phyloP scores from a whole-genome alignment of 2,113 vertebrate species.

The Solea senegalensis region DNA sequence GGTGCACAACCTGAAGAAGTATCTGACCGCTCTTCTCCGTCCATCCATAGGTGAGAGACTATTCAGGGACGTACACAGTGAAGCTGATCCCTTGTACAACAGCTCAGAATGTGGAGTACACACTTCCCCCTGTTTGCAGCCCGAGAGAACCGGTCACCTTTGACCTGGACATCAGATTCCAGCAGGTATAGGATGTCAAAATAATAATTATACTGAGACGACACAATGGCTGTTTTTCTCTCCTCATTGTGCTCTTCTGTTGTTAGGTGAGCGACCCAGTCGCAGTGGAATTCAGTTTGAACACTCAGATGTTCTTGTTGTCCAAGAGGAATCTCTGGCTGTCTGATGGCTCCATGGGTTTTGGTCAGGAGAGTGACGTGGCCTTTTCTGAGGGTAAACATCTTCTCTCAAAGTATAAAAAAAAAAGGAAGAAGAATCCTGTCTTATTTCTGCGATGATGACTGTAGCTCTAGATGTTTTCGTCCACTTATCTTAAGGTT shows the following conservation, averaged over 20 bases:
- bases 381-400: conserved; percentile 90
- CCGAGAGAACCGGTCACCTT: conserved; percentile 89
- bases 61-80: conserved; percentile 90
- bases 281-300: conserved; percentile 93
- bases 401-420: background rate
- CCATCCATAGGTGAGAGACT: conserved; percentile 94
- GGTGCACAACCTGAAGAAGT: background rate
- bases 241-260: background rate
- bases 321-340: conserved; percentile 92
- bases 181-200: conserved; percentile 83
- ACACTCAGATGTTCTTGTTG: conserved; percentile 93
- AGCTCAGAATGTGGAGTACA: conserved; percentile 85
- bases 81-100: conserved; percentile 90
- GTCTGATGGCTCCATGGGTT: conserved; percentile 93
- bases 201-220: too few species aligned
- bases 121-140: conserved; percentile 86
- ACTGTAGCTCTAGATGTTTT: too few species aligned
- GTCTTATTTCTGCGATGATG: too few species aligned
- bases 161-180: conserved; percentile 93
- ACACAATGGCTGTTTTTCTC: background rate
- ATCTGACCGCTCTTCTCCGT: background rate
- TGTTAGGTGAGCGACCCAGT: conserved; percentile 94
- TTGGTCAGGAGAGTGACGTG: conserved; percentile 89
- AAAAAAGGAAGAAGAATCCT: too few species aligned
- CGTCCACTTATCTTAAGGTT: too few species aligned